phyloP scores from a whole-genome alignment of 2,113 vertebrate genomes.

The Prolemur simus region DNA sequence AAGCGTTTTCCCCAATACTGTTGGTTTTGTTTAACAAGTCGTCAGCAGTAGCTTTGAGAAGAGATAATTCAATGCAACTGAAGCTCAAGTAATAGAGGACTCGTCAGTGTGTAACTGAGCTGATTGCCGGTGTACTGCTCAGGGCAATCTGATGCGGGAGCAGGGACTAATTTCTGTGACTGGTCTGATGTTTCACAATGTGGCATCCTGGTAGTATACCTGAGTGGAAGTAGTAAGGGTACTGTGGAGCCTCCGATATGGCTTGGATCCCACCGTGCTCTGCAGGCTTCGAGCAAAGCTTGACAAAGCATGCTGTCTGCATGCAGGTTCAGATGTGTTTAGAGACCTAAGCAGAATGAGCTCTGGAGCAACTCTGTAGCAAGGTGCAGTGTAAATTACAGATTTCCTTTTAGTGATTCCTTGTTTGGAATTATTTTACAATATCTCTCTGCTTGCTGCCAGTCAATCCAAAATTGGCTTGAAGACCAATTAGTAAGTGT shows the following conservation, averaged over 20 bases:
- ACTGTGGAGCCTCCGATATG: conserved; percentile 40
- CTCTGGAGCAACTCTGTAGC: background rate
- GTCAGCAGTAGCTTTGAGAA: conserved; percentile 26
- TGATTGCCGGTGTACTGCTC: background rate
- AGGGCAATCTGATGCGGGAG: conserved; percentile 33
- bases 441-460: background rate
- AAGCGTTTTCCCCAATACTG: background rate
- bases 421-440: conserved; percentile 59
- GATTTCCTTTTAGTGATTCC: conserved; percentile 60
- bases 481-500: conserved; percentile 56
- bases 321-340: conserved; percentile 63
- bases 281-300: conserved; percentile 54
- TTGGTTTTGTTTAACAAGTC: conserved; percentile 51
- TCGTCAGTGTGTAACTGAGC: conserved; percentile 58
- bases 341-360: conserved; percentile 60
- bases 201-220: conserved; percentile 37
- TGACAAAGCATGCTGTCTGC: conserved; percentile 48
- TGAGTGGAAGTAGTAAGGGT: conserved; percentile 52
- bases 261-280: conserved; percentile 33
- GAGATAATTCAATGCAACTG: conserved; percentile 27
- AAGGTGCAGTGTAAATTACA: conserved; percentile 50
- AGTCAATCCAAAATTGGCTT: conserved; percentile 63
- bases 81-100: conserved; percentile 38
- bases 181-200: conserved; percentile 64
- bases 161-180: conserved; percentile 15